Percentiles rank a stretch among this genome's conserved stretches.
These are phyloP conservation scores for Haliaeetus leucogaster DNA, from an alignment of 2,113 vertebrate genomes.

Conservation along the genomic window DNA sequence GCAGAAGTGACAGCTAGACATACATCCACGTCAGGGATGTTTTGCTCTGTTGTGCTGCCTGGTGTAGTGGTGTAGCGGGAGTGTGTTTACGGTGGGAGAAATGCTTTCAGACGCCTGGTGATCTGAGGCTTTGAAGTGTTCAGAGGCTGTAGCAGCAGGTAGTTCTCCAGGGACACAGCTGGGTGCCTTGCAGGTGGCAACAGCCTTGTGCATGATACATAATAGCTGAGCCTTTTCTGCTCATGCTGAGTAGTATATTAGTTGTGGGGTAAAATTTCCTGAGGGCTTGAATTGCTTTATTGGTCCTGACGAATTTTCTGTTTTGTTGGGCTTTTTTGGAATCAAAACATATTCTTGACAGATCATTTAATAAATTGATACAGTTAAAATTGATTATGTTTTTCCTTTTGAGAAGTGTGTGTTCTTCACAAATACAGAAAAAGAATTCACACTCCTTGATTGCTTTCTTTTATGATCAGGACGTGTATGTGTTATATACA, in stretches of 20 bases:
- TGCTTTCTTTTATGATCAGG: not conserved
- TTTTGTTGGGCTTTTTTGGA: not conserved
- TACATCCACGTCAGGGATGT: not conserved
- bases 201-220: not conserved
- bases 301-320: not conserved
- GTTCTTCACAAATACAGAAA: not conserved
- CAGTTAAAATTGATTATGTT: not conserved
- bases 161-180: slow-evolving; percentile 5
- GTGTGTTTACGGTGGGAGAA: not conserved
- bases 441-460: not conserved
- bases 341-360: not conserved
- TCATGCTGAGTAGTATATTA: not conserved
- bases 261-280: not conserved
- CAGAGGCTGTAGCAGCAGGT: slow-evolving; percentile 29
- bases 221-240: not conserved
- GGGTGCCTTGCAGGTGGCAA: slow-evolving; percentile 26
- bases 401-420: not conserved
- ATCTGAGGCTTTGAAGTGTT: slow-evolving; percentile 36
- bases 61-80: not conserved
- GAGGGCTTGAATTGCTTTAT: not conserved
- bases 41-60: slow-evolving; percentile 17
- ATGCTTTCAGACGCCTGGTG: not conserved
- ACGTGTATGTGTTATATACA: not conserved
- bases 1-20: not conserved
- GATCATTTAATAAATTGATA: slow-evolving; percentile 31